These are phyloP conservation scores for Eupsittula cactorum DNA, from an alignment of 2,113 vertebrate species.

Conservation along the genomic window DNA sequence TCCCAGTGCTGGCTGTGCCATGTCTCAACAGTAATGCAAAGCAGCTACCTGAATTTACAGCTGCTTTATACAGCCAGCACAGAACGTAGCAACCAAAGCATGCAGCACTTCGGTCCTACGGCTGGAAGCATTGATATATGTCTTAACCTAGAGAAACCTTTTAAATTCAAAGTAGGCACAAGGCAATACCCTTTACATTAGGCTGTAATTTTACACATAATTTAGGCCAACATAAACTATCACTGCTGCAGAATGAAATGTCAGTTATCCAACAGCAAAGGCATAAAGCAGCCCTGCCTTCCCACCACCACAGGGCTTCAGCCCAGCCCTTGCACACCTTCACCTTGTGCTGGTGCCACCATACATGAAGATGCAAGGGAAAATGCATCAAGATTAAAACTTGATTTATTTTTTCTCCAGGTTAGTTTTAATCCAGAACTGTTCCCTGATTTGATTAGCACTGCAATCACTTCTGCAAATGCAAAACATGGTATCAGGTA, in stretches of 20 bases:
- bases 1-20: background rate
- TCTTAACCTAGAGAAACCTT: background rate
- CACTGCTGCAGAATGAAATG: background rate
- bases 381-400: background rate
- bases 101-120: accelerated
- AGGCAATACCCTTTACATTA: background rate
- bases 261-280: background rate
- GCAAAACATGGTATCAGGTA: background rate
- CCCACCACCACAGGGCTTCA: background rate
- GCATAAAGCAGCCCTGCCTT: background rate
- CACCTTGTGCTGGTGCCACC: background rate
- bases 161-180: background rate
- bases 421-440: background rate
- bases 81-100: background rate
- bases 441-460: background rate
- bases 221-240: background rate
- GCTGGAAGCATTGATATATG: background rate
- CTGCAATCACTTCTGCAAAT: background rate
- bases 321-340: background rate
- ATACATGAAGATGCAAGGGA: background rate
- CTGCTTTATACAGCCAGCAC: background rate
- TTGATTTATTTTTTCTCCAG: background rate
- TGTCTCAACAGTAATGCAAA: background rate
- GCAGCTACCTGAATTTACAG: background rate
- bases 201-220: background rate